phyloP scores from a whole-genome alignment of 2,113 vertebrate species.

The Salvelinus fontinalis region DNA sequence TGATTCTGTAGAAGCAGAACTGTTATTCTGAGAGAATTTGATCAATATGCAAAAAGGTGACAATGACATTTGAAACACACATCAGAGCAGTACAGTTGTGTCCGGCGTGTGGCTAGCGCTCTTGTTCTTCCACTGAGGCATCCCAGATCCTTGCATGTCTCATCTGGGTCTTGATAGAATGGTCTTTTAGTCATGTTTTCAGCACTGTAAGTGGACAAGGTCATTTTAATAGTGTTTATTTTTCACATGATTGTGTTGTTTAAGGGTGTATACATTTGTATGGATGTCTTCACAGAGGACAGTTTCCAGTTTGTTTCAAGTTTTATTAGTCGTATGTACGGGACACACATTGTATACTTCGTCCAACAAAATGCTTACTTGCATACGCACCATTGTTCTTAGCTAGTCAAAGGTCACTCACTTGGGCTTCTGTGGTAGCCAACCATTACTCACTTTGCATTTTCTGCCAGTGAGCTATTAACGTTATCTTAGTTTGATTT shows the following conservation, averaged over 20 bases:
- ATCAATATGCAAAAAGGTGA: not conserved
- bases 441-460: too few relatives aligned
- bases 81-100: not conserved
- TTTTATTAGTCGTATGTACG: too few relatives aligned
- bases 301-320: too few relatives aligned
- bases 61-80: not conserved
- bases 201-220: not conserved
- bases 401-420: not conserved
- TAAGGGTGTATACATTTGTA: not conserved
- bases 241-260: not conserved
- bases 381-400: not conserved
- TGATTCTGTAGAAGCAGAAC: not conserved
- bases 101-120: not conserved
- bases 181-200: conserved; percentile 17
- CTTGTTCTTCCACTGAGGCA: conserved; percentile 4
- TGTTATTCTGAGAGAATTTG: not conserved
- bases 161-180: conserved; percentile 23
- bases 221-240: not conserved
- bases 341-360: too few relatives aligned
- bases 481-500: conserved; percentile 13
- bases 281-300: not conserved
- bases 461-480: conserved; percentile 1
- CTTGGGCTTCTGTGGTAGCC: not conserved
- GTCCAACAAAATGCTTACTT: not conserved
- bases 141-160: conserved; percentile 18